Evolutionary conservation across 2,797 vertebrate species (phyloP), one percentile per base, ranked within the genome.

Genomic region (Coreius guichenoti): DNA sequence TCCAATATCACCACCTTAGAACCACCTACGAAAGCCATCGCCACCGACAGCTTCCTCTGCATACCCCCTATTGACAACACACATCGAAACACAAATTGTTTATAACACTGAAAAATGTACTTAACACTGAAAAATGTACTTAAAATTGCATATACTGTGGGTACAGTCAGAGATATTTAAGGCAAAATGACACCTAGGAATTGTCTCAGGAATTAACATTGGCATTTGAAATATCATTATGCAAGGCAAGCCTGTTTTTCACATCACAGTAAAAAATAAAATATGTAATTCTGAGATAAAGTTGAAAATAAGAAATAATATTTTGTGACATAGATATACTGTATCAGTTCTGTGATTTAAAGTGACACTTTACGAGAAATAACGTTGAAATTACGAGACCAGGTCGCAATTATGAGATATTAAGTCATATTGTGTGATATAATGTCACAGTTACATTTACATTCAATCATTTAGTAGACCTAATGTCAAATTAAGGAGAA

Each of bases 21-120:
- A 47, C 97, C 97, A 33, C 98, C 98, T 77, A 98, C 97, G 75
- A 99, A 99, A 5, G 98, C 98, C 92, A 99, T 96, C 86, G 98
- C 98, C 65, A 99, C 96, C 0, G 98, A 99, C 31, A 99, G 91
- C 88, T 99, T 99, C 92, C 98, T 97, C 92, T 99, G 98, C 98
- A 99, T 97, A 23, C 98, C 98, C 19, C 98, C 98, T 99, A 83
- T 61, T 69, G 33, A 16, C 3, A 72, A 9, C 39, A 39, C 39
- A 39, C 9, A 39, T 8, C 11, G 13, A 21, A 56, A 21, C 33
- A 3, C 3, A 45, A 72, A 23, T 54, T 5, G n/a, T 45, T 45
- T 56, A 29, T 43, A 47, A 72, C 23, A 45, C 23, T 4, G 56
- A 65, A 31, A 31, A 65, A 36, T 2, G 16, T 33, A 39, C 8